Conservation (phyloP, 2,797 vertebrate species). For the Masticophis lateralis region DNA sequence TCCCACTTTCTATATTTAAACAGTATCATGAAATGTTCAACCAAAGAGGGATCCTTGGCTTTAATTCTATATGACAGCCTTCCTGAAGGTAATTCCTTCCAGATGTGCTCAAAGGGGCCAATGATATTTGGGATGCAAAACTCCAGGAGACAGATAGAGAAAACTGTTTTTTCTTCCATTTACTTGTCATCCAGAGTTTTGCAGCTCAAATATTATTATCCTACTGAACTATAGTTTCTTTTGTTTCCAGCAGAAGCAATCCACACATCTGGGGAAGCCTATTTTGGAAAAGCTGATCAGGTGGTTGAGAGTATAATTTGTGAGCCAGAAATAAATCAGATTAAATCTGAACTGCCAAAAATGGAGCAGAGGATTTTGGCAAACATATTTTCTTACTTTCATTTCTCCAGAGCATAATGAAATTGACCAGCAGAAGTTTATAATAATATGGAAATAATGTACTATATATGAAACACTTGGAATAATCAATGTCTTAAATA, state of each 20-base stretch:
- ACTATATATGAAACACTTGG: background rate
- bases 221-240: background rate
- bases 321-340: background rate
- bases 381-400: background rate
- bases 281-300: background rate
- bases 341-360: background rate
- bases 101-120: background rate
- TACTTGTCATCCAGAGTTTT: background rate
- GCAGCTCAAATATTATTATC: background rate
- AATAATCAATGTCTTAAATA: background rate
- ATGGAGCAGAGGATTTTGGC: background rate
- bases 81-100: background rate
- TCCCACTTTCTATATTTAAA: background rate
- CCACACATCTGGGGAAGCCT: background rate
- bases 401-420: background rate
- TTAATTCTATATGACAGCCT: background rate
- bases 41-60: background rate
- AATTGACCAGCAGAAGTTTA: background rate
- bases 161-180: background rate
- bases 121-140: background rate
- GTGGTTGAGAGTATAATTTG: background rate
- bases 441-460: background rate
- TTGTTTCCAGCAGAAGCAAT: background rate
- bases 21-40: background rate
- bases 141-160: background rate